Evolutionary conservation across 2,888 invertebrate species (phyloP), one percentile per base, ranked within the genome.

Genomic region (Nebria brevicollis): DNA sequence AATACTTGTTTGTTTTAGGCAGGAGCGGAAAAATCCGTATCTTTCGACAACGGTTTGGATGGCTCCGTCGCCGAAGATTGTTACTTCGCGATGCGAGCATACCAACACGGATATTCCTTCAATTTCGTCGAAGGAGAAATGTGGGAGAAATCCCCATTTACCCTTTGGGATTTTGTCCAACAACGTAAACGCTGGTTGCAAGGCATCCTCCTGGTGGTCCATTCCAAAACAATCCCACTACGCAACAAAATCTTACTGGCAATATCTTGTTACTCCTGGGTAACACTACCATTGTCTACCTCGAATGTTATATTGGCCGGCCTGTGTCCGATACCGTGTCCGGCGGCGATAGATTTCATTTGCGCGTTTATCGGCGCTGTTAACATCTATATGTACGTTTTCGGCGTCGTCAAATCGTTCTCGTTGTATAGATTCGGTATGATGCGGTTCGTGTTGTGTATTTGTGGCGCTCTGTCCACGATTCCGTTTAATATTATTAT

Each of bases 61-160:
- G 98, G 98, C 25, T 98, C 98, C 0, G 96, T 98, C n/a, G 98
- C 98, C 25, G 98, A 98, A 89, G 98, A 98, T 89, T 98, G 98
- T 87, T 98, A 94, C 89, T 98, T 98, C 89, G 97, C 97, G 25
- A 98, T 98, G 97, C 94, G 96, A 84, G 98, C 98, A 2, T 97
- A 94, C 89, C 93, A 93, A 83, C 93, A 96, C 88, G 98, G 98
- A 41, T 98, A 95, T 88, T 92, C 95, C 25, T 98, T 98, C 89
- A 96, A 97, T 88, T 98, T 98, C 89, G 94, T 98, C 84, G 98
- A 98, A 88, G 98, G 98, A 75, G 98, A 98, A 90, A 98, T 98
- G 98, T 98, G 98, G 95, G 98, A 98, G 88, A 98, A 98, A 88
- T 97, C 97, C 6, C 98, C 98, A 2, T 98, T 98, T 88, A 96